phyloP scores from a whole-genome alignment of 2,888 invertebrate genomes.

The Lepidocyrtoides sp. region DNA sequence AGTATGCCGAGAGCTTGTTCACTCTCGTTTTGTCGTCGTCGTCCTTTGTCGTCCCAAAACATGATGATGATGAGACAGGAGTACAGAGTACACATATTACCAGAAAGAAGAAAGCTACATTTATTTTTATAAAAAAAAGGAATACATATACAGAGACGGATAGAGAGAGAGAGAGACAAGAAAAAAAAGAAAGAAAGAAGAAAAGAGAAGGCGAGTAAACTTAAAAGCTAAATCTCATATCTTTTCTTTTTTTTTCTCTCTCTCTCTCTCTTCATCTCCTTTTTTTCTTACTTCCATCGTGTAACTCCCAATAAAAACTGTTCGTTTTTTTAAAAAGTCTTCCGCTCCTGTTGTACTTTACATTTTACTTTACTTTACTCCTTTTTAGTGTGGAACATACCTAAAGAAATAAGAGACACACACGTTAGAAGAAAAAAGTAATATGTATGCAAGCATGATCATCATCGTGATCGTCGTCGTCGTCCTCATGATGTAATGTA shows the following conservation, averaged over 20 bases:
- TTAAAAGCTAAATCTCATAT: conserved; percentile 79
- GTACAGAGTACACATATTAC: conserved; percentile 35
- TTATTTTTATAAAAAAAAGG: conserved; percentile 34
- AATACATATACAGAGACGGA: neutral
- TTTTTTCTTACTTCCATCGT: conserved; percentile 42
- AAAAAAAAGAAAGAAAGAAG: conserved; percentile 39
- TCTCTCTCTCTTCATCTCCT: conserved; percentile 54
- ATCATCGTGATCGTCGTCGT: conserved; percentile 38
- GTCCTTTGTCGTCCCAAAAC: conserved; percentile 70
- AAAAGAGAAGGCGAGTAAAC: conserved; percentile 64
- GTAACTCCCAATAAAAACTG: conserved; percentile 54
- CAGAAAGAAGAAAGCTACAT: neutral
- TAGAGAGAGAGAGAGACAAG: conserved; percentile 25
- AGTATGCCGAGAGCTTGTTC: conserved; percentile 51
- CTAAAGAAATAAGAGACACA: conserved; percentile 16
- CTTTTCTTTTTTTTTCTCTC: conserved; percentile 42
- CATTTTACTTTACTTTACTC: conserved; percentile 46
- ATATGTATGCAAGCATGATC: conserved; percentile 65
- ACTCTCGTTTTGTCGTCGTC: conserved; percentile 41
- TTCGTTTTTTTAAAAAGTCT: conserved; percentile 59
- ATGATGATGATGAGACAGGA: conserved; percentile 65
- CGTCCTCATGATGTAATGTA: conserved; percentile 66
- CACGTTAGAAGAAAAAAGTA: conserved; percentile 37
- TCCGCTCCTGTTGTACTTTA: conserved; percentile 55
- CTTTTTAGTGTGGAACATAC: conserved; percentile 23